Conservation (phyloP, 2,113 vertebrate species). For the Murina feae region DNA sequence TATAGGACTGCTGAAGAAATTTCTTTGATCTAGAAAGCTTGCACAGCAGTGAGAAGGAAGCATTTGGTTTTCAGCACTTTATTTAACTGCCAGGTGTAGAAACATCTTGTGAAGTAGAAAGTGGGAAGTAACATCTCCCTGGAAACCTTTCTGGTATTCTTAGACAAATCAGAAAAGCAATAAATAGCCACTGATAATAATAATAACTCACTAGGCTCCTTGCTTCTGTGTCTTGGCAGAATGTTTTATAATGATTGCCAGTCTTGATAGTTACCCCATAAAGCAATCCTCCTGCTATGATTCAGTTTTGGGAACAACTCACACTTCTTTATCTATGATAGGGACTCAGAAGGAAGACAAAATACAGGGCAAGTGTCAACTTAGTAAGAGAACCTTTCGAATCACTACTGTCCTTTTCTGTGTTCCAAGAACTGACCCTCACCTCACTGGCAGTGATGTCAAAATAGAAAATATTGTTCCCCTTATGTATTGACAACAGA, state of each 20-base stretch:
- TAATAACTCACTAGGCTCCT: neutral
- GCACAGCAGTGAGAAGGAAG: conserved; percentile 24
- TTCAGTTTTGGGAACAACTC: neutral
- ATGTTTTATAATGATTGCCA: neutral
- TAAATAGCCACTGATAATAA: conserved; percentile 17
- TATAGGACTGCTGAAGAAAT: neutral
- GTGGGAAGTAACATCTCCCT: conserved; percentile 41
- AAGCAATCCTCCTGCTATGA: conserved; percentile 29
- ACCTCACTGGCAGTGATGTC: neutral
- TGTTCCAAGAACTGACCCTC: neutral
- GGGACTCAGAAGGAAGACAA: conserved; percentile 3
- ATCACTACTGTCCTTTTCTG: neutral
- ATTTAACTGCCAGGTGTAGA: conserved; percentile 44
- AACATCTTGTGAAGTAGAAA: conserved; percentile 49
- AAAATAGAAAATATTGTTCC: neutral
- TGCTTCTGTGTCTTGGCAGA: conserved; percentile 19
- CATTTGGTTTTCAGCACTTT: conserved; percentile 24
- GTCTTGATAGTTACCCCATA: neutral
- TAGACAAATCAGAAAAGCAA: conserved; percentile 46
- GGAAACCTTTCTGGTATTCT: conserved; percentile 53
- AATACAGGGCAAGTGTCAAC: neutral
- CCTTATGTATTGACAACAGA: neutral
- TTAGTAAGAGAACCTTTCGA: conserved; percentile 36
- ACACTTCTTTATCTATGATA: neutral
- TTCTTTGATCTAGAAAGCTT: conserved; percentile 48